Base-by-base conservation (phyloP, 2,888 invertebrate species). In the Sarcophaga subvicina region DNA sequence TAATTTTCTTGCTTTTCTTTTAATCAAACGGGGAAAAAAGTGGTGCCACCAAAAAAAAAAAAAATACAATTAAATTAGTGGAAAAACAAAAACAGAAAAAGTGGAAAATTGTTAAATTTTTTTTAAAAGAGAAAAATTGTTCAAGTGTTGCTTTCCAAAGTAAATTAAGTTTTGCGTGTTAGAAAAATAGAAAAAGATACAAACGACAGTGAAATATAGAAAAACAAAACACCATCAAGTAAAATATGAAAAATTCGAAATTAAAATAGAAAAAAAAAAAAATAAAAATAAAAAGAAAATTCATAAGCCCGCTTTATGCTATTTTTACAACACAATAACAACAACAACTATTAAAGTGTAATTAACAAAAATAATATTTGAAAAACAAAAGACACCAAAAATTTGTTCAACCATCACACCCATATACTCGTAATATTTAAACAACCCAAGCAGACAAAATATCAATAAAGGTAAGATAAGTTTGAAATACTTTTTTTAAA, bases 161-260 rank as follows among this genome's bases (percentile, higher is more conserved):
- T 75, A 45, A 54, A 14, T 54, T 49, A 37, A 83, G 59, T 69
- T 75, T 79, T 73, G 69, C 75, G 75, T 79, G 63, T 70, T 83
- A 14, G 8, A 76, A 66, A 11, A 11, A 67, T 76, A 64, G 14
- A 71, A 84, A 80, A 75, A n/a, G 17, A 14, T 45, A 47, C 11
- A 69, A 70, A 25, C 10, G 45, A 45, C n/a, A 54, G 20, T 10
- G 54, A 69, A 69, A 73, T 2, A 59, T 62, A 25, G 62, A 62
- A 49, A 25, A 20, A 47, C 62, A 22, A 62, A 3, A 77, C 54
- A 25, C 5, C 5, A 54, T 14, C 4, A 72, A 47, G 14, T 64
- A 64, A 80, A 67, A 17, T 66, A 22, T 14, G 37, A 60, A 22
- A 20, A 60, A 78, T 12, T 45, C 25, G 8, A 54, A 17, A 59